phyloP scores from a whole-genome alignment of 2,888 invertebrate species.

The Andricus curvator region DNA sequence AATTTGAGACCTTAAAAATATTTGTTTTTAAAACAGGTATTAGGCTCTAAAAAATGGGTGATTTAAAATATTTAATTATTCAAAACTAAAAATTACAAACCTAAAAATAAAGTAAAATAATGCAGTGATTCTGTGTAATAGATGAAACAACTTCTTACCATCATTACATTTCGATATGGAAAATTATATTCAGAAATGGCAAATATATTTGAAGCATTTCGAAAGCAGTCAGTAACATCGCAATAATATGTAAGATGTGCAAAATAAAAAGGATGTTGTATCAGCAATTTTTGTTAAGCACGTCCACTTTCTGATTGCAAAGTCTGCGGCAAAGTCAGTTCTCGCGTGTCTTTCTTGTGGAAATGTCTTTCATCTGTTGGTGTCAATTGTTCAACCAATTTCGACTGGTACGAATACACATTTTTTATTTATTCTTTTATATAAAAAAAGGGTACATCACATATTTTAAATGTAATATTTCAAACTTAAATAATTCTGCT shows the following conservation, averaged over 20 bases:
- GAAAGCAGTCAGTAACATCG: slow-evolving; percentile 19
- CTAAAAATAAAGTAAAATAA: not conserved
- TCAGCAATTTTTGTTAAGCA: slow-evolving; percentile 34
- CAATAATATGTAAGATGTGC: slow-evolving; percentile 39
- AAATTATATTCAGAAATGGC: slow-evolving; percentile 12
- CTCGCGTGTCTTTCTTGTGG: slow-evolving; percentile 8
- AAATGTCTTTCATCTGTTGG: not conserved
- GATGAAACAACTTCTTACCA: not conserved
- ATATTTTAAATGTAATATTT: not conserved
- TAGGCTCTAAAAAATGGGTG: too few species aligned
- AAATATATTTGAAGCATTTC: slow-evolving; percentile 7
- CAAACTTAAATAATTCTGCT: not conserved
- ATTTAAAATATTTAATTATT: too few species aligned
- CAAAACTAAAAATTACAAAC: too few species aligned
- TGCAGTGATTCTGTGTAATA: not conserved
- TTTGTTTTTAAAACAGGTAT: too few species aligned
- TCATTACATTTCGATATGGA: not conserved
- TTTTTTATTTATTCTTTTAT: not conserved
- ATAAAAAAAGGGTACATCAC: not conserved
- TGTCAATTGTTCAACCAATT: not conserved
- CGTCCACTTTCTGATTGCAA: slow-evolving; percentile 31
- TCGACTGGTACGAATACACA: not conserved
- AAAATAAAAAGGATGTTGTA: slow-evolving; percentile 35
- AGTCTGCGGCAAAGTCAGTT: slow-evolving; percentile 13
- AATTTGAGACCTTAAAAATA: too few species aligned